A percentile compares a stretch with the other conserved stretches of the same genome.
phyloP scores from a whole-genome alignment of 2,113 vertebrate genomes.

The Zootoca vivipara region DNA sequence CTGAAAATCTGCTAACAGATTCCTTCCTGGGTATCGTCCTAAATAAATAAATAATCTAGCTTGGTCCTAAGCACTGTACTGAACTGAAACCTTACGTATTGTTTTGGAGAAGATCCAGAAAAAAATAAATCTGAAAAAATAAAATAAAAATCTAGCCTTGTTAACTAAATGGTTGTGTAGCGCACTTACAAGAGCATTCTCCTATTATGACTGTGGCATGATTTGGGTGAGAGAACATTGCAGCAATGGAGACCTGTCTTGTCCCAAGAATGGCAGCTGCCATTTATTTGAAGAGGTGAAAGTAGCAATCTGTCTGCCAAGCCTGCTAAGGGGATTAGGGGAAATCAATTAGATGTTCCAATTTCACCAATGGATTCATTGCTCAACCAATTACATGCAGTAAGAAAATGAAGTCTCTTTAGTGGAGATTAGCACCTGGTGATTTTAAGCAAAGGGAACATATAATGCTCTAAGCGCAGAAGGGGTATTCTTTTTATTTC shows the following conservation, averaged over 20 bases:
- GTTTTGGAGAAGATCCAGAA: neutral
- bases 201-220: neutral
- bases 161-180: neutral
- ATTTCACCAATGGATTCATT: neutral
- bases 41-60: no score
- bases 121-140: neutral
- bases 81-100: no score
- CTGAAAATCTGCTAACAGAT: no score
- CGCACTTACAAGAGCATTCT: neutral
- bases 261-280: neutral
- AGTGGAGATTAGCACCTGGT: neutral
- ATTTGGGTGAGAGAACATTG: neutral
- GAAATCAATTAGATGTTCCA: no score
- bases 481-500: neutral
- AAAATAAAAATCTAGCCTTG: neutral
- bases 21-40: no score
- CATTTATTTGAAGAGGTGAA: neutral
- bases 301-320: neutral
- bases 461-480: neutral
- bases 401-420: neutral
- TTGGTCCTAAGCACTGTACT: no score
- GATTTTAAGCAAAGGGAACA: neutral
- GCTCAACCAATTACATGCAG: neutral
- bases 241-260: neutral
- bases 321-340: neutral